Percentiles rank a stretch among this genome's conserved stretches.
These are phyloP conservation scores for Chaetodon auriga DNA, from an alignment of 2,113 vertebrate species.

Conservation along the genomic window DNA sequence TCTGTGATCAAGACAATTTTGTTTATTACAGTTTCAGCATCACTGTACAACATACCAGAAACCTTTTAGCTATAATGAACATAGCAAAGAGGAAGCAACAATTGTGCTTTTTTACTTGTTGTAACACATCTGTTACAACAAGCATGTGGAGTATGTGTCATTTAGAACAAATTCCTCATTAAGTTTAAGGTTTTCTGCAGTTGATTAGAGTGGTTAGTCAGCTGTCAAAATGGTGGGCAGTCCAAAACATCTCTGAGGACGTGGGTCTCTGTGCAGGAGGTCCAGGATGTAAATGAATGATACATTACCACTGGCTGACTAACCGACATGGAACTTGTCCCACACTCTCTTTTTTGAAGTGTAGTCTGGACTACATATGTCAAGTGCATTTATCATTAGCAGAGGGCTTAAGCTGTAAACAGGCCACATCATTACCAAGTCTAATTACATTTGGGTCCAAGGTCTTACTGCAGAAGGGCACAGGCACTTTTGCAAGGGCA, in stretches of 20 bases:
- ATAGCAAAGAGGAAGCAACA: neutral
- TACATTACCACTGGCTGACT: slow-evolving; percentile 72
- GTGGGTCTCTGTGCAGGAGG: slow-evolving; percentile 13
- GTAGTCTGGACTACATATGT: slow-evolving; percentile 72
- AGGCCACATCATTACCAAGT: slow-evolving; percentile 85
- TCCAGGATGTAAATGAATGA: slow-evolving; percentile 61
- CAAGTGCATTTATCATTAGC: slow-evolving; percentile 84
- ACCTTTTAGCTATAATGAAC: too few species aligned
- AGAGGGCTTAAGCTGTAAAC: slow-evolving; percentile 85
- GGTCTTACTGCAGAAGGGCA: slow-evolving; percentile 72
- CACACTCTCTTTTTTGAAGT: slow-evolving; percentile 70
- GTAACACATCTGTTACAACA: neutral
- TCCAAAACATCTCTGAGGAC: slow-evolving; percentile 43
- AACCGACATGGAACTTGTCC: slow-evolving; percentile 75
- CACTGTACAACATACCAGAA: too few species aligned
- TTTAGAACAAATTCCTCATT: slow-evolving; percentile 7
- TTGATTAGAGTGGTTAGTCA: slow-evolving; percentile 42
- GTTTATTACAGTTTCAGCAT: slow-evolving; percentile 35
- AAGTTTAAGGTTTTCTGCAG: neutral
- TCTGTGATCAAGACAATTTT: slow-evolving; percentile 12
- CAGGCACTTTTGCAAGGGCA: slow-evolving; percentile 46
- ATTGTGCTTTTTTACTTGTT: neutral
- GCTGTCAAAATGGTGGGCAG: slow-evolving; percentile 40
- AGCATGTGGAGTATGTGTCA: neutral
- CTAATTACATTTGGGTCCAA: slow-evolving; percentile 85